Base-by-base conservation (phyloP, 2,113 vertebrate genomes). In the Saccopteryx bilineata region DNA sequence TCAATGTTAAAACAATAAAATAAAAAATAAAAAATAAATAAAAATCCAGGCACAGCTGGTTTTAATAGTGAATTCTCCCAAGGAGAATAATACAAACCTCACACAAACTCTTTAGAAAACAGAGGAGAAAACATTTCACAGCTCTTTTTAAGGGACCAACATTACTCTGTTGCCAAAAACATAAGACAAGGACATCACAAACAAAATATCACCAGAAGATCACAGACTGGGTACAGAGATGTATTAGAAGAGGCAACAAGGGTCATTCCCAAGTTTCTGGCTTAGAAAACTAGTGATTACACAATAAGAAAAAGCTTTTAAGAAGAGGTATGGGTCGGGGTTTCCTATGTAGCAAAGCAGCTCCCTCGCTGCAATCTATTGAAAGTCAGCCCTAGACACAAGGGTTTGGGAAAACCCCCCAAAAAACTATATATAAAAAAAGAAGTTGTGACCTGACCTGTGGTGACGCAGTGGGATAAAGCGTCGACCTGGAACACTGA, bases 1-100 rank as follows among this genome's bases (percentile, higher is more conserved):
- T 3, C 39, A 39, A 39, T 39, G 39, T 39, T 39, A 39, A 39
- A 39, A 39, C 39, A 39, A 39, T 39, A 39, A 39, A 39, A 39
- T 39, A 39, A 39, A 39, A 39, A 39, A 39, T 39, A 39, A 39
- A 39, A 39, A 39, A 39, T 39, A 39, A 39, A 39, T 39, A 39
- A 39, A 39, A 39, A 39, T 39, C 39, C 48, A 82, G 48, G 50
- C 33, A 48, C 50, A 63, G 33, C 46, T 63, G 48, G n/a, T 74
- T 82, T 93, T 60, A 93, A 63, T 14, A 18, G 15, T 74, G 60
- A 88, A 82, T 65, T 88, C 56, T 80, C 66, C 81, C 39, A 82
- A 82, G 68, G 56, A 81, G 66, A 81, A 74, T 80, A 72, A 56
- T 54, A 48, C 66, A 87, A 63, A 72, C n/a, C 19, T 72, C 31